A percentile compares a stretch with the other conserved stretches of the same genome.
Evolutionary conservation across 2,888 invertebrate genomes (phyloP).

Genomic region (Eustalomyia histrio): DNA sequence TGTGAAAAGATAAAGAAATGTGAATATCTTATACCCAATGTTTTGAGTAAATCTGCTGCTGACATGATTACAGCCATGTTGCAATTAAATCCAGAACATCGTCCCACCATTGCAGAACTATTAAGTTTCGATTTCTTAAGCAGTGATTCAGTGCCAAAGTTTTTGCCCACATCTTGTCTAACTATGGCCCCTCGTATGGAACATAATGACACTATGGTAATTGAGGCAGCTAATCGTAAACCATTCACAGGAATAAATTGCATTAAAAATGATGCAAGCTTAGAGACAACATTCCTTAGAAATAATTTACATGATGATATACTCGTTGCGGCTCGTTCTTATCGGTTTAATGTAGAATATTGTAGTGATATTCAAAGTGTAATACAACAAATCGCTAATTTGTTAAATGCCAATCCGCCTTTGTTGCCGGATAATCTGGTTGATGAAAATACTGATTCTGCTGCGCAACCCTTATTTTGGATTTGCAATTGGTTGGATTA

Average conservation of each 20-base stretch:
- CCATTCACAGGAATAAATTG: constrained; percentile 86
- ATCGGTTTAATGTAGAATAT: constrained; percentile 78
- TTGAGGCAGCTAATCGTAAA: constrained; percentile 75
- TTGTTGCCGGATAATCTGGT: constrained; percentile 81
- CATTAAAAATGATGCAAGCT: constrained; percentile 76
- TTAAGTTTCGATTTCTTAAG: too few relatives aligned
- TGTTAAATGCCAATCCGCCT: constrained; percentile 80
- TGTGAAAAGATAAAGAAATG: constrained; percentile 97
- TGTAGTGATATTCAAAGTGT: constrained; percentile 78
- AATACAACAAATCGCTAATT: constrained; percentile 75
- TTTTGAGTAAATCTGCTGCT: too few relatives aligned
- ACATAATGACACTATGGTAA: constrained; percentile 74
- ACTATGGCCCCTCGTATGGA: constrained; percentile 93
- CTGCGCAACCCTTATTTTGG: constrained; percentile 97
- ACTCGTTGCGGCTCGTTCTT: constrained; percentile 78
- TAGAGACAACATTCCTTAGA: constrained; percentile 78
- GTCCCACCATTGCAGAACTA: too few relatives aligned
- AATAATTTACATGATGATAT: constrained; percentile 79
- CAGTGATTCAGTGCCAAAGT: too few relatives aligned
- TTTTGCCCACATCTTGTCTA: constrained; percentile 94
- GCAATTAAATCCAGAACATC: too few relatives aligned
- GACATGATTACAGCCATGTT: too few relatives aligned
- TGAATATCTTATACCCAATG: constrained; percentile 89
- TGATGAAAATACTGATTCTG: constrained; percentile 97
- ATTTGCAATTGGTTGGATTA: constrained; percentile 99